These are phyloP conservation scores for Pyrocephalus nanus DNA, from an alignment of 2,797 vertebrate genomes.

Conservation along the genomic window DNA sequence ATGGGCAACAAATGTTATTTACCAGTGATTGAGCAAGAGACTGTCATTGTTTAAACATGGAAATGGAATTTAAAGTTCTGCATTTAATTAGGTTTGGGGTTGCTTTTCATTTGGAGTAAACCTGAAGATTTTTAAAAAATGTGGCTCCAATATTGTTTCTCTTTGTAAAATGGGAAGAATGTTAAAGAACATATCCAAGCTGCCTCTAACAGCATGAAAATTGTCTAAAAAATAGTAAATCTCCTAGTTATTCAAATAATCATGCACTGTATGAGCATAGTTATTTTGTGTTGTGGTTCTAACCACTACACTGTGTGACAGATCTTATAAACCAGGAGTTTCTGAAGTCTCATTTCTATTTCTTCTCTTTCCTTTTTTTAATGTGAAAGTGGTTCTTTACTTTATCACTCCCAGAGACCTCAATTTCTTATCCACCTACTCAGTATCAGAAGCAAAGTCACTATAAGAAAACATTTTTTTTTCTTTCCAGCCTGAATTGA, in stretches of 20 bases:
- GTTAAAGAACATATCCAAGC: not conserved
- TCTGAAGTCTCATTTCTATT: not conserved
- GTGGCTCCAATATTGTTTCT: not conserved
- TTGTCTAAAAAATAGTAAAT: not conserved
- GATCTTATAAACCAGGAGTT: not conserved
- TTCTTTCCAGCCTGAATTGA: not conserved
- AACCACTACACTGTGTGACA: not conserved
- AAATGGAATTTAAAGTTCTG: constrained; percentile 32
- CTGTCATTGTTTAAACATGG: constrained; percentile 14
- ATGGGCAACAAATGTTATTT: constrained; percentile 45
- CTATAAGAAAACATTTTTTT: not conserved
- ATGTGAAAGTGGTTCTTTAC: not conserved
- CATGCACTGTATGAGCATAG: not conserved
- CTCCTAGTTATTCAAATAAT: constrained; percentile 25
- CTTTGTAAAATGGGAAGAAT: not conserved
- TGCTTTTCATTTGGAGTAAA: constrained; percentile 44
- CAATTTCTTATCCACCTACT: not conserved
- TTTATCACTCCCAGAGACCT: not conserved
- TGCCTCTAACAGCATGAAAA: not conserved
- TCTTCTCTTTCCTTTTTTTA: not conserved
- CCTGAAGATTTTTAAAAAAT: not conserved
- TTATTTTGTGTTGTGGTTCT: not conserved
- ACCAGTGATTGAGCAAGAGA: not conserved
- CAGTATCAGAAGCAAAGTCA: not conserved
- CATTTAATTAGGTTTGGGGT: constrained; percentile 22